A percentile compares a stretch with the other conserved stretches of the same genome.
Conservation (phyloP, 92 coral and sea anemone genomes). For the Metridium senile region DNA sequence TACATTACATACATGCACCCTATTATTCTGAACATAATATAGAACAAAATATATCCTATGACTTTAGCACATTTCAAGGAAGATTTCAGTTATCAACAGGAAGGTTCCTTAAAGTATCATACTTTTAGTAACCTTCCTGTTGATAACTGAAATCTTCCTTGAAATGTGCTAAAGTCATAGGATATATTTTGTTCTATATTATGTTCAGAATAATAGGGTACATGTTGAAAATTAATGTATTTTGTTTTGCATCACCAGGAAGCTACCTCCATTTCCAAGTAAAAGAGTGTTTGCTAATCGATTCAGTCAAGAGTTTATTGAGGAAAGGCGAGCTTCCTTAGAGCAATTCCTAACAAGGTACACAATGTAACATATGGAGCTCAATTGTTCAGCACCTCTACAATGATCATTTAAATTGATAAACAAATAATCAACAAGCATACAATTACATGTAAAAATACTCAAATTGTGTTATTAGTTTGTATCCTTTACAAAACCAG, state of each 20-base stretch:
- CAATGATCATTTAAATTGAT: too few species aligned
- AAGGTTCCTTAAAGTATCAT: too few species aligned
- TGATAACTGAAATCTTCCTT: too few species aligned
- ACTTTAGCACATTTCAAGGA: too few species aligned
- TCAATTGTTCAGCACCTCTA: too few species aligned
- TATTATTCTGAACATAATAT: not conserved
- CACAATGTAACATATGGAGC: not conserved
- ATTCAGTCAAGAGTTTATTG: constrained; percentile 21
- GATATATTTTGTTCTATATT: not conserved
- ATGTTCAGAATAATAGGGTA: not conserved
- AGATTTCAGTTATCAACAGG: too few species aligned
- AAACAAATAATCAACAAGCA: too few species aligned
- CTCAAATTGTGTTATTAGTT: too few species aligned
- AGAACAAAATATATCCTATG: not conserved
- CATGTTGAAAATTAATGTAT: not conserved
- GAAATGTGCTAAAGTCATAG: not conserved
- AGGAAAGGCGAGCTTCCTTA: constrained; percentile 53
- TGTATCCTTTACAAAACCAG: too few species aligned
- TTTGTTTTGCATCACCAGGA: constrained; percentile 4
- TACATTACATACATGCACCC: not conserved
- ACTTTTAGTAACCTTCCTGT: too few species aligned
- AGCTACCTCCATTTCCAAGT: constrained; percentile 30
- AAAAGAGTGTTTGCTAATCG: constrained; percentile 32
- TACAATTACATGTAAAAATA: too few species aligned
- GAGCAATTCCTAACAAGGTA: constrained; percentile 68